Base-by-base conservation (phyloP, 2,888 invertebrate species). In the Schizotus pectinicornis region DNA sequence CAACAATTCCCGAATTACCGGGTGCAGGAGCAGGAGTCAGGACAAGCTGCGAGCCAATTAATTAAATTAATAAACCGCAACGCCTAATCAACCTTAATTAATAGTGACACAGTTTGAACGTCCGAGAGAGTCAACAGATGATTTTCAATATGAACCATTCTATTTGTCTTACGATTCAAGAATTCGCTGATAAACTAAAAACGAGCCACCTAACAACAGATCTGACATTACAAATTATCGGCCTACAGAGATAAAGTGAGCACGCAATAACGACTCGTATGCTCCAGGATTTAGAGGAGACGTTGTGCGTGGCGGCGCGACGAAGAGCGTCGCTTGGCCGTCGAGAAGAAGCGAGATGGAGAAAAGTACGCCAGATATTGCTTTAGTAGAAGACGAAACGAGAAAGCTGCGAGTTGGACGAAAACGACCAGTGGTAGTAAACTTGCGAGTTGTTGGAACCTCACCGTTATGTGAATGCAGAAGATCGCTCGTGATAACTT, bases 141-240 rank as follows among this genome's bases (percentile, higher is more conserved):
- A 56, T 56, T 59, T 61, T 61, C 56, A 59, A 61, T 56, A 62
- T 56, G 51, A 59, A 48, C 42, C 36, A 36, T 54, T 52, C 53
- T 57, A 55, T 68, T 69, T 68, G 64, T 59, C 56, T 68, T 65
- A 59, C 52, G 63, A 66, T 63, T 64, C 53, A 62, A 61, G 63
- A 66, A 69, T 64, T 61, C 60, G 62, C 64, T 63, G 69, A 73
- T 73, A 73, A 73, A 71, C 69, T 70, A 68, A 71, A 69, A 70
- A 71, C 67, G 72, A 68, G 67, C 65, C 72, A 69, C 71, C 70
- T 70, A 72, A 73, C 72, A 73, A 71, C 71, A 73, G 69, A 72
- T 69, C 72, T 71, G 71, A 72, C 72, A 70, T 73, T 71, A 74
- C 74, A 74, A 74, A 73, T 74, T 74, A 73, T 73, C 69, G 69